Evolutionary conservation across 2,888 invertebrate species (phyloP), one percentile per base, ranked within the genome.

Genomic region (Frankliniella fusca): DNA sequence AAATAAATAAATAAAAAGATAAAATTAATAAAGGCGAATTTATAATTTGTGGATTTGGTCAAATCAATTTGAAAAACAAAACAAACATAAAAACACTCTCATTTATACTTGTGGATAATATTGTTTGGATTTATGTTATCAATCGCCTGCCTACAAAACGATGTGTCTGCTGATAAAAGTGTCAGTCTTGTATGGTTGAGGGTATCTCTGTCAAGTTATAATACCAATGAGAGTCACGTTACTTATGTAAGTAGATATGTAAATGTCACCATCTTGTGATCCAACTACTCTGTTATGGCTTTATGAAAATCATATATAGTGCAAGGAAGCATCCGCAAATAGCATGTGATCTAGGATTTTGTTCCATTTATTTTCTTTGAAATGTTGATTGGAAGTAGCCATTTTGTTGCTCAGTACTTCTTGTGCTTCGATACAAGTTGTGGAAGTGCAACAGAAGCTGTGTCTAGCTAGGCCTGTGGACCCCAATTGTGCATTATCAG

Each of bases 181-280:
- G 38, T 38, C 2, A 27, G 70, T 27, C 70, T 27, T 76, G 70
- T 12, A 27, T 76, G 70, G 70, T 27, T 76, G 23, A 76, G 5
- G 8, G 11, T 76, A 23, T 76, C 27, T 70, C 23, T 76, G 70
- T 23, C 70, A 11, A 76, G 70, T 76, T 23, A 12, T 27, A 76
- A 76, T 76, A 76, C 70, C 70, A 76, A 76, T 76, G 70, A 23
- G 27, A 76, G 70, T 76, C 11, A 76, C 27, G n/a, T 76, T 76
- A 76, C 70, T 76, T 76, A 27, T 76, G 23, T 23, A 76, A 76
- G 70, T 76, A 76, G 70, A 27, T 76, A 27, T 76, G 5, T 2
- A 38, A 38, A 76, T 76, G 27, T 76, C 70, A 76, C 70, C 27
- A 9, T 76, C 23, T 23, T 76, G 70, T 76, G 70, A 76, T 76